A percentile compares a stretch with the other conserved stretches of the same genome.
Conservation (phyloP, 1,140 invertebrate genomes). For the Propsilocerus akamusi region DNA sequence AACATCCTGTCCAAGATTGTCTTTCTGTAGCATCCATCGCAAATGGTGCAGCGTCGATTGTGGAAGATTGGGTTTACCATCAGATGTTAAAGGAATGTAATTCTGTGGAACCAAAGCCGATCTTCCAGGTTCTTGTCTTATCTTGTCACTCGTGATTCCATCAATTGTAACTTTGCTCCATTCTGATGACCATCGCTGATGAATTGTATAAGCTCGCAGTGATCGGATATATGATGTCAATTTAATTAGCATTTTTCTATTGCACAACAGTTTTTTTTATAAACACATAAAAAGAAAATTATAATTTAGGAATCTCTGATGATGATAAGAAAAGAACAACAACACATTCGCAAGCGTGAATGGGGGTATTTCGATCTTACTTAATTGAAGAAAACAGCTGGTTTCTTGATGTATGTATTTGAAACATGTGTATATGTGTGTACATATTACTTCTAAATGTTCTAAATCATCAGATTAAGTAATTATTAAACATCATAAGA, state of each 20-base stretch:
- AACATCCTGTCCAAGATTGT: conserved; percentile 82
- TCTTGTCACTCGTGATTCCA: not conserved
- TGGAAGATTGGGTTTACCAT: conserved; percentile 28
- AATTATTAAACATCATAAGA: too few species aligned
- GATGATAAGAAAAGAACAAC: not conserved
- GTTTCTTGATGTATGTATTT: too few species aligned
- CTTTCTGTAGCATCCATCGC: conserved; percentile 90
- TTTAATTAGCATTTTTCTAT: not conserved
- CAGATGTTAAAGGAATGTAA: conserved; percentile 28
- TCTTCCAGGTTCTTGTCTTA: conserved; percentile 13
- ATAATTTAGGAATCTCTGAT: not conserved
- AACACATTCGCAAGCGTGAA: not conserved
- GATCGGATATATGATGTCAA: not conserved
- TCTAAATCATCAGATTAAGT: too few species aligned
- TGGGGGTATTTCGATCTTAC: too few species aligned
- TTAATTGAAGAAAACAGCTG: too few species aligned
- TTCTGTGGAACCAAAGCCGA: conserved; percentile 9
- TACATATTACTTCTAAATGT: too few species aligned
- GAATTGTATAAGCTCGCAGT: not conserved
- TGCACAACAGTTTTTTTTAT: not conserved
- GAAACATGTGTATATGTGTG: too few species aligned
- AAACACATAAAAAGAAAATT: not conserved
- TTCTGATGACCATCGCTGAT: not conserved
- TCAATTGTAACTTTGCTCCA: not conserved
- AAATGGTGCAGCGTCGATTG: conserved; percentile 67